Conservation (phyloP, 2,888 invertebrate genomes). For the Plutella xylostella region DNA sequence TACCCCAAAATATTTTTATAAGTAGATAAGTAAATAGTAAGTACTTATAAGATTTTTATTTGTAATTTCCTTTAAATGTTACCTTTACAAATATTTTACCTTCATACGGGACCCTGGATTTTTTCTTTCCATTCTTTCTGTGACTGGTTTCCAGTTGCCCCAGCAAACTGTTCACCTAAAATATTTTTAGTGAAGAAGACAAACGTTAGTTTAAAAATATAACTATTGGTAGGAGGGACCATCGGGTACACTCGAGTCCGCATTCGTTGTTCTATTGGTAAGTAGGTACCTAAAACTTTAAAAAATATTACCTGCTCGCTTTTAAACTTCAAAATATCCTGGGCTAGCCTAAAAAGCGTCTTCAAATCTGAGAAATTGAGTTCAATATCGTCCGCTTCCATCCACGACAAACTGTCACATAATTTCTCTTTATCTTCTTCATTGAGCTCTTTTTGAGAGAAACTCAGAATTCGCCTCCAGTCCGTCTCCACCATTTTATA, state of each 20-base stretch:
- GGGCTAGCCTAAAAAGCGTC: constrained; percentile 70
- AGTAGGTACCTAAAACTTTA: background rate
- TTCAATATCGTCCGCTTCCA: constrained; percentile 70
- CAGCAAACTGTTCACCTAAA: constrained; percentile 45
- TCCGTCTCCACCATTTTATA: constrained; percentile 61
- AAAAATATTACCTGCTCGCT: constrained; percentile 70
- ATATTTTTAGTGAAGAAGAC: constrained; percentile 8
- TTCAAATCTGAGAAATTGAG: constrained; percentile 67
- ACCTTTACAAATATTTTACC: constrained; percentile 25
- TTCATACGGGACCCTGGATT: constrained; percentile 27
- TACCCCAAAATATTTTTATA: too few species aligned
- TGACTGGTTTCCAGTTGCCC: constrained; percentile 40
- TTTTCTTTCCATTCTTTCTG: constrained; percentile 36
- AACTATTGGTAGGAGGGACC: too few species aligned
- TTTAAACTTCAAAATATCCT: constrained; percentile 76
- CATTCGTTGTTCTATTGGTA: too few species aligned
- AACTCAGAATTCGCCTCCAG: constrained; percentile 69
- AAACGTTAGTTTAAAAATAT: constrained; percentile 3
- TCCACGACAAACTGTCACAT: constrained; percentile 72
- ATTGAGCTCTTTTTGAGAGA: constrained; percentile 64
- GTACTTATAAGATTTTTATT: background rate
- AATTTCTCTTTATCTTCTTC: constrained; percentile 74
- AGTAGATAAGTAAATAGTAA: too few species aligned
- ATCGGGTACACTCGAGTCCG: too few species aligned
- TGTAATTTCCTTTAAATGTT: background rate